Percentiles rank a stretch among this genome's conserved stretches.
Evolutionary conservation across 1,140 invertebrate genomes (phyloP).

Genomic region (Vanessa atalanta): DNA sequence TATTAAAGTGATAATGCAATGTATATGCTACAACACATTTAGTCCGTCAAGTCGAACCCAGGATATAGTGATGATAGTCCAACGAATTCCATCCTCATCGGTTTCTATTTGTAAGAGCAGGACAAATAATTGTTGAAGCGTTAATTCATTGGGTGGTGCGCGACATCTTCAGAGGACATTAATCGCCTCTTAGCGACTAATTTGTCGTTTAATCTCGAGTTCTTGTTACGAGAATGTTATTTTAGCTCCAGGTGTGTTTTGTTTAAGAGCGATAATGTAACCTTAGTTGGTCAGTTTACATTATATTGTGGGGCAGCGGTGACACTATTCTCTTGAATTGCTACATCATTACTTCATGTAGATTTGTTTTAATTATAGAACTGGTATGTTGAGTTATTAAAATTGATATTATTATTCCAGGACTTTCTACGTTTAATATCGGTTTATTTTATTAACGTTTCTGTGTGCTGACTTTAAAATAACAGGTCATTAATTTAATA

Average conservation of each 20-base stretch:
- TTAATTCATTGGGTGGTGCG: conserved; percentile 34
- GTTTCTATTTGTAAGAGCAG: conserved; percentile 18
- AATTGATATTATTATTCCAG: too few species aligned
- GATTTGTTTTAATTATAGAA: too few species aligned
- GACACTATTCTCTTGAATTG: background rate
- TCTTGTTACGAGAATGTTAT: conserved; percentile 19
- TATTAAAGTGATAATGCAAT: background rate
- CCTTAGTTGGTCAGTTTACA: background rate
- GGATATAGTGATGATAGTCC: conserved; percentile 32
- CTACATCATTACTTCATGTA: background rate
- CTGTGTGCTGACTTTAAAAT: too few species aligned
- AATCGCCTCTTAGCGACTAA: conserved; percentile 38
- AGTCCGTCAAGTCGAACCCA: background rate
- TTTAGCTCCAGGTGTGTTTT: conserved; percentile 15
- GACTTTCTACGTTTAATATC: too few species aligned
- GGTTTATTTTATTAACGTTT: too few species aligned
- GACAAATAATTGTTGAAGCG: conserved; percentile 26
- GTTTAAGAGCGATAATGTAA: conserved; percentile 6
- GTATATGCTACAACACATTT: conserved; percentile 7
- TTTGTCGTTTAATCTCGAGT: conserved; percentile 34
- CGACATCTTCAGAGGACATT: conserved; percentile 36
- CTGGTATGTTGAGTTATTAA: too few species aligned
- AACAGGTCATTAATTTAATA: too few species aligned
- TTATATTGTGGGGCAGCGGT: background rate
- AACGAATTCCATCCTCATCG: conserved; percentile 17